Percentiles rank a stretch among this genome's conserved stretches.
Conservation (phyloP, 2,888 invertebrate species). For the Calliopum simillimum region DNA sequence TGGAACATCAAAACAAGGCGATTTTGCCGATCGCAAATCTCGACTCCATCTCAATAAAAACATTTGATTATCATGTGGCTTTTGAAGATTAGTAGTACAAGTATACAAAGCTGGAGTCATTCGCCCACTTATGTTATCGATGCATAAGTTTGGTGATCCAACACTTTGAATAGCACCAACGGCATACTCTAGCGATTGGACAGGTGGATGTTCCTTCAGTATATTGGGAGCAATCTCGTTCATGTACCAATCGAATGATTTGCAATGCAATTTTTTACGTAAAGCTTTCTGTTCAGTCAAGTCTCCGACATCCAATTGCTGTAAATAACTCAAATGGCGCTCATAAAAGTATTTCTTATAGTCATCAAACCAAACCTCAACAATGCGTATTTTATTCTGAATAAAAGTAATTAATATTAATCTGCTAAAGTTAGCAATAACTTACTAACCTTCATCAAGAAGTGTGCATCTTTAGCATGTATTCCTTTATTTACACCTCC, state of each 20-base stretch:
- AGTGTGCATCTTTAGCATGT: conserved; percentile 91
- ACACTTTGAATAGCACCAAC: conserved; percentile 80
- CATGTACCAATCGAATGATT: conserved; percentile 97
- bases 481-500: conserved; percentile 92
- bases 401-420: background rate
- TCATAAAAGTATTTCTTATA: conserved; percentile 89
- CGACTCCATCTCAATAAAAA: conserved; percentile 66
- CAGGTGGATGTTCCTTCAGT: conserved; percentile 86
- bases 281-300: conserved; percentile 81
- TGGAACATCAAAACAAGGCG: conserved; percentile 89
- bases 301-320: conserved; percentile 83
- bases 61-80: conserved; percentile 61
- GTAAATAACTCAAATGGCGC: conserved; percentile 80
- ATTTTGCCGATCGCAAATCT: conserved; percentile 69
- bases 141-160: conserved; percentile 75
- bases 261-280: conserved; percentile 82
- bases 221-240: conserved; percentile 93
- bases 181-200: conserved; percentile 88
- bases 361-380: conserved; percentile 99
- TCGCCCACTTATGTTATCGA: too few relatives aligned
- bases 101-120: conserved; percentile 64
- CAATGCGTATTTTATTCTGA: conserved; percentile 91
- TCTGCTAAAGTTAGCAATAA: background rate
- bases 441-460: conserved; percentile 71
- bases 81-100: conserved; percentile 57